A percentile compares a stretch with the other conserved stretches of the same genome.
Conservation (phyloP, 2,113 vertebrate species). For the Heteronetta atricapilla region DNA sequence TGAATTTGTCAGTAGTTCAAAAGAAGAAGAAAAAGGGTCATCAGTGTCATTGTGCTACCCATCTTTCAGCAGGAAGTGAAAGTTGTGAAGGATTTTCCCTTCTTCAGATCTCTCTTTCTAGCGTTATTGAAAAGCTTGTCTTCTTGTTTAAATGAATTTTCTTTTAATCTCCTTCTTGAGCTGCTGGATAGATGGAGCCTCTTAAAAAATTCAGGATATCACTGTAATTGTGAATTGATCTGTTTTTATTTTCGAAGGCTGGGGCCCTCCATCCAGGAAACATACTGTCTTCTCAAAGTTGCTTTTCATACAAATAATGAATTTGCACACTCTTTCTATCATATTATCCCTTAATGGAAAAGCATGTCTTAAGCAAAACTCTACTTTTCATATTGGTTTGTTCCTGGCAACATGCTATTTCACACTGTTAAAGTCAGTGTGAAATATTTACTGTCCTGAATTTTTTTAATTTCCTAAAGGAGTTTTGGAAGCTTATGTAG, state of each 20-base stretch:
- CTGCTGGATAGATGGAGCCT: conserved; percentile 75
- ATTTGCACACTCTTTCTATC: background rate
- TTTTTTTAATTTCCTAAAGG: background rate
- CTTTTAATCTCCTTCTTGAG: conserved; percentile 83
- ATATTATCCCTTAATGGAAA: background rate
- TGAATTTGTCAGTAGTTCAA: background rate
- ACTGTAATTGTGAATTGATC: conserved; percentile 72
- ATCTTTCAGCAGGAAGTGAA: conserved; percentile 31
- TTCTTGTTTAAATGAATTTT: conserved; percentile 81
- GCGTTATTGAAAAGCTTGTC: conserved; percentile 66
- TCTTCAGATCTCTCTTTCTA: conserved; percentile 57
- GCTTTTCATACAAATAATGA: conserved; percentile 26
- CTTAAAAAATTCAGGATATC: conserved; percentile 85
- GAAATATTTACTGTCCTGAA: background rate
- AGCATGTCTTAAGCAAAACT: background rate
- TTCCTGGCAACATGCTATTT: background rate
- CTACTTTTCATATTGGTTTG: background rate
- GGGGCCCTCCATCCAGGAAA: conserved; percentile 13
- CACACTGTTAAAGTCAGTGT: background rate
- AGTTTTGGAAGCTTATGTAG: background rate
- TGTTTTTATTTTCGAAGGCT: conserved; percentile 52
- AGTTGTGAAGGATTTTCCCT: conserved; percentile 24
- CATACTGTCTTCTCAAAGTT: conserved; percentile 9
- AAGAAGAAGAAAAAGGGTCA: background rate
- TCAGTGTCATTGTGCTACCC: background rate